Base-by-base conservation (phyloP, 2,888 invertebrate species). In the Theretra japonica region DNA sequence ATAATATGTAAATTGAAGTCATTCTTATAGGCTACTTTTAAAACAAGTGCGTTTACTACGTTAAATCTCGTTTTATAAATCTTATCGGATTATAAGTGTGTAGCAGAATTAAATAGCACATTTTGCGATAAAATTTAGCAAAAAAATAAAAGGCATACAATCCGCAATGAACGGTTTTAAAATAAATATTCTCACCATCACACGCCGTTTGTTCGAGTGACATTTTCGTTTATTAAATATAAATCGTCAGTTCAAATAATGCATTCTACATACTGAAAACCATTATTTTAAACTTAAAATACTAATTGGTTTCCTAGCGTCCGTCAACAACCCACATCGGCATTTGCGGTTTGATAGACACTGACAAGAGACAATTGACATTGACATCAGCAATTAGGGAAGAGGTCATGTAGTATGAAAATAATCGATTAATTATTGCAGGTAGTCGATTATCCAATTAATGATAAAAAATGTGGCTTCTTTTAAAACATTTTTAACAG, bases 191-290 rank as follows among this genome's bases (percentile, higher is more conserved):
- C 85, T 94, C 95, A 97, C 98, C 98, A 96, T 98, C 98, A 91
- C 98, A 98, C 79, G 98, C 98, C 60, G 98, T 98, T 93, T 98
- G 98, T 95, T 98, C 98, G 84, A 98, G 89, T 78, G 97, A 97
- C 97, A 97, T 97, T 83, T 85, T 92, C 69, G 23, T 53, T 7
- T 62, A 23, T 23, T 19, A 56, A 23, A 25, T 30, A 56, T 19
- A 53, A 28, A 25, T 62, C 53, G 17, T 48, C 17, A 60, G n/a
- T 48, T 48, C 4, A 17, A 53, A 62, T 41, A 30, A 53, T 28
- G 11, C 30, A 65, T 23, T 30, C 21, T 60, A 70, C 70, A 70
- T 70, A 56, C n/a, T 70, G 56, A 62, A 50, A 21, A 4, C 3
- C 50, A 50, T 58, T 53, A 28, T 19, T 68, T 15, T 8, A 4